Evolutionary conservation across 1,140 invertebrate genomes (phyloP), one percentile per base, ranked within the genome.

Genomic region (Tigriopus japonicus): DNA sequence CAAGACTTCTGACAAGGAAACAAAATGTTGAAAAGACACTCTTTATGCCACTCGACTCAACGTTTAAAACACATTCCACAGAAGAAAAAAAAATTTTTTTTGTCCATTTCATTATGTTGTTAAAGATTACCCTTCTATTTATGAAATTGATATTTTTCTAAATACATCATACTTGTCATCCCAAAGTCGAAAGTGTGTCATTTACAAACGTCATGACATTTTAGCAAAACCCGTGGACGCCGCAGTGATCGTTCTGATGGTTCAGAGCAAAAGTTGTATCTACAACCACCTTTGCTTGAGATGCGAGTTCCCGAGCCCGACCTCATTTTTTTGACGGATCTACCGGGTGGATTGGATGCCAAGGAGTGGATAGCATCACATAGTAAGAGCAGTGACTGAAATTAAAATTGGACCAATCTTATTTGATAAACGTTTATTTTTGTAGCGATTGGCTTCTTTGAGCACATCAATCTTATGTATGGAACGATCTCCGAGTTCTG

Each of bases 361-460:
- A 94, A 96, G 76, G 93, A 98, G 79, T 98, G 93, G 92, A 81
- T 97, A 65, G 92, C 92, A 62, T 95, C 90, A 65, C 92, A 98
- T 72, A 95, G 88, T 93, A 73, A 83, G 84, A 83, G 21, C 49
- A 58, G n/a, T 9, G n/a, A 9, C 35, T 60, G 17, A 15, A 21
- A 13, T 28, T 53, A 17, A 10, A 24, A 1, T 15, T 49, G 9
- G 12, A 40, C 14, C 13, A 10, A 17, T 9, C 1, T 17, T 51
- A 15, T 15, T 13, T 51, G 14, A 41, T n/a, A n/a, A n/a, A n/a
- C n/a, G n/a, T n/a, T n/a, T n/a, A n/a, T n/a, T n/a, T n/a, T 80
- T 78, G n/a, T 76, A 92, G 88, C 92, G 58, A 82, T 96, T 72
- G 87, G 91, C 77, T 87, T 96, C 72, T 97, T 96, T 74, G 91